Evolutionary conservation across 1,140 invertebrate species (phyloP).

Genomic region (Scaptomyza montana): DNA sequence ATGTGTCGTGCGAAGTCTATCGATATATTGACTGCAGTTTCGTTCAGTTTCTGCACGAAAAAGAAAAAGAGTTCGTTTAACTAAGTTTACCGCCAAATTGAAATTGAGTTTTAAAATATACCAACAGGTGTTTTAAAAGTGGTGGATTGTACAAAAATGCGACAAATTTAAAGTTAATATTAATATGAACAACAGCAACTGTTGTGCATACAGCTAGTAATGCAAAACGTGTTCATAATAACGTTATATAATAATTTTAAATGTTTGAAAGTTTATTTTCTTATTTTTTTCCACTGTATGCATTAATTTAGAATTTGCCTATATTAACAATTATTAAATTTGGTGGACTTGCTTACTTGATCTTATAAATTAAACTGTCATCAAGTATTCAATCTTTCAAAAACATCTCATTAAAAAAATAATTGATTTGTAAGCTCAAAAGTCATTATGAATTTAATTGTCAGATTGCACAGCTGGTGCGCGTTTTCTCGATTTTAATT

Average conservation of each 20-base stretch:
- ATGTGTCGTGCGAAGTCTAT: not conserved
- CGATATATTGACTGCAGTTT: constrained; percentile 3
- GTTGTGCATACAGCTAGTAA: too few relatives aligned
- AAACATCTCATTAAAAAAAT: not conserved
- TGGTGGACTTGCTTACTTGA: too few relatives aligned
- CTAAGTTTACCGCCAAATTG: not conserved
- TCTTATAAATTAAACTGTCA: not conserved
- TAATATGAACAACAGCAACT: too few relatives aligned
- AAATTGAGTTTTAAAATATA: not conserved
- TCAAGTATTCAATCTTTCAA: not conserved
- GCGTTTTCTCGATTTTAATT: constrained; percentile 29
- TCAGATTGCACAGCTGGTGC: constrained; percentile 21
- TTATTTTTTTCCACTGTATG: too few relatives aligned
- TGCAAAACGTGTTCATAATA: too few relatives aligned
- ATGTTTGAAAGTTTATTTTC: too few relatives aligned
- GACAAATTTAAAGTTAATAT: not conserved
- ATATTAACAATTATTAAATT: too few relatives aligned
- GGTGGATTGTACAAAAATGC: too few relatives aligned
- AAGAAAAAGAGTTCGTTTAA: not conserved
- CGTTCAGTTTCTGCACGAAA: not conserved
- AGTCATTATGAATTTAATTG: not conserved
- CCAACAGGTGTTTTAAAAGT: constrained; percentile 15
- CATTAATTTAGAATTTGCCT: too few relatives aligned
- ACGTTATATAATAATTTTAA: too few relatives aligned
- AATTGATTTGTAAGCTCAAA: not conserved